phyloP scores from a whole-genome alignment of 2,113 vertebrate species.

The Recurvirostra avosetta region DNA sequence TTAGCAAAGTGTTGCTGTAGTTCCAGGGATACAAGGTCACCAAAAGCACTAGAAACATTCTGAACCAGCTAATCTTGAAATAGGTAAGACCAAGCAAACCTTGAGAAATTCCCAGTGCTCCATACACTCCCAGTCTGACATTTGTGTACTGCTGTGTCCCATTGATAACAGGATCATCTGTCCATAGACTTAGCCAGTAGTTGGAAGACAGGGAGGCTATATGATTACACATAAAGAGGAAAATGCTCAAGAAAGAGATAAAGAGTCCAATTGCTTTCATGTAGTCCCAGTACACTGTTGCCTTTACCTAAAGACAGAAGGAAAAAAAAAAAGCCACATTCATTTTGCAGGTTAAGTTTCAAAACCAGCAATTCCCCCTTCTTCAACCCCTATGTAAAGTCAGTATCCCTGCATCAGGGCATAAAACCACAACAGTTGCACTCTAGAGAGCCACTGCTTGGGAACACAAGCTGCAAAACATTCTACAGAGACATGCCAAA shows the following conservation, averaged over 20 bases:
- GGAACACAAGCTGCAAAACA: background rate
- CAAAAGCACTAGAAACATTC: background rate
- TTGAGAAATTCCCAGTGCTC: constrained; percentile 86
- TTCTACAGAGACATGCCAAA: background rate
- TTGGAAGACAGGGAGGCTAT: constrained; percentile 85
- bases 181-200: constrained; percentile 97
- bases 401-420: background rate
- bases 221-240: constrained; percentile 88
- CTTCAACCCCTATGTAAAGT: background rate
- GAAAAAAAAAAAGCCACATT: background rate
- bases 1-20: background rate
- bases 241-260: constrained; percentile 82
- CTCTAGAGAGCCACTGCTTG: background rate
- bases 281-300: constrained; percentile 90
- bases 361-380: background rate
- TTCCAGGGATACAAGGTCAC: background rate
- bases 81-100: constrained; percentile 70
- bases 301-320: constrained; percentile 80
- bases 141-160: constrained; percentile 84
- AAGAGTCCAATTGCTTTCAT: constrained; percentile 88
- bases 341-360: background rate
- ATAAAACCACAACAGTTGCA: background rate
- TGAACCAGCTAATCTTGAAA: background rate
- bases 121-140: constrained; percentile 87
- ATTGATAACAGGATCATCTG: constrained; percentile 89